Conservation (phyloP, 2,888 invertebrate genomes). For the Apoda limacodes region DNA sequence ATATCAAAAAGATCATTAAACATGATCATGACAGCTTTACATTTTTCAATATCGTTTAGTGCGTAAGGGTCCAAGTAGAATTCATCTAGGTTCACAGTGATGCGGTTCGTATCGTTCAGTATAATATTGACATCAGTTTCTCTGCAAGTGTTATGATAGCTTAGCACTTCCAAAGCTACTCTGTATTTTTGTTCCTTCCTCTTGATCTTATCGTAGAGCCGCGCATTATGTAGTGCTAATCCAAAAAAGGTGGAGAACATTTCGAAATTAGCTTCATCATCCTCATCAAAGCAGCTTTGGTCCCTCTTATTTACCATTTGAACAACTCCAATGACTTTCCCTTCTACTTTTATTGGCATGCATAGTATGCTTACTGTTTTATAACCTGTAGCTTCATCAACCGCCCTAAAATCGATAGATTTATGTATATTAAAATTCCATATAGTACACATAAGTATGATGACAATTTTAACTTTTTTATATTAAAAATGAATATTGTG, state of each 20-base stretch:
- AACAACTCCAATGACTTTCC: constrained; percentile 84
- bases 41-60: constrained; percentile 78
- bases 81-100: constrained; percentile 50
- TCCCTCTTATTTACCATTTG: constrained; percentile 84
- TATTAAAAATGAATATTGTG: too few relatives aligned
- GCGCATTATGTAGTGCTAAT: constrained; percentile 86
- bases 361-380: constrained; percentile 82
- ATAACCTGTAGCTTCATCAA: constrained; percentile 76
- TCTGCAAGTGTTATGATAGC: constrained; percentile 84
- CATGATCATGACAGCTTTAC: constrained; percentile 79
- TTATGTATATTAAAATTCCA: background rate
- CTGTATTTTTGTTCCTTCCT: constrained; percentile 86
- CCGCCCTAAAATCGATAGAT: constrained; percentile 45
- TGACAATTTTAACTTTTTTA: too few relatives aligned
- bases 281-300: constrained; percentile 65
- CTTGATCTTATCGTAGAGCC: constrained; percentile 84
- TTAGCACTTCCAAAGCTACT: constrained; percentile 84
- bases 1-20: constrained; percentile 79
- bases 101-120: constrained; percentile 22
- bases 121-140: constrained; percentile 74
- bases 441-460: too few relatives aligned
- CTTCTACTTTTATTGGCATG: constrained; percentile 88
- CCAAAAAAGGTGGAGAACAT: constrained; percentile 89
- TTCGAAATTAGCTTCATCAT: constrained; percentile 86
- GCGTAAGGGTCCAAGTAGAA: constrained; percentile 80